Percentiles rank a stretch among this genome's conserved stretches.
Conservation (phyloP, 1,140 invertebrate species). For the Samia ricini region DNA sequence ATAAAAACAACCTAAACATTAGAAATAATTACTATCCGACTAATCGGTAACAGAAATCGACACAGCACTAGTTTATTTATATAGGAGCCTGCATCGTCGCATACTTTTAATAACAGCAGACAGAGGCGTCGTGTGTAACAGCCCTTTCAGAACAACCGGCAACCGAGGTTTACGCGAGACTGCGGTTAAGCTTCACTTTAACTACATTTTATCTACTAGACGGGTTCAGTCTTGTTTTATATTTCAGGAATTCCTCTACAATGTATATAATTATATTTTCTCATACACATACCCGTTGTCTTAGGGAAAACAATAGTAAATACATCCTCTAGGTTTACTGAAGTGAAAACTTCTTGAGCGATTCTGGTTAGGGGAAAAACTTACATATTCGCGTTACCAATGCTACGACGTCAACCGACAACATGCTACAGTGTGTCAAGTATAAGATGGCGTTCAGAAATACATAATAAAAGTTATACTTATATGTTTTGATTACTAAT, state of each 20-base stretch:
- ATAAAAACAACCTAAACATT: no score
- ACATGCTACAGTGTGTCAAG: no score
- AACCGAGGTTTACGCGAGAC: background rate
- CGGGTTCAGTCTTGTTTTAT: background rate
- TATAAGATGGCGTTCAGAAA: no score
- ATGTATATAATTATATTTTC: background rate
- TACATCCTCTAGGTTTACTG: no score
- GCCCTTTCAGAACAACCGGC: constrained; percentile 8
- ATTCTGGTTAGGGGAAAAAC: no score
- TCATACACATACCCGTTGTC: no score
- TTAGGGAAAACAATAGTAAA: no score
- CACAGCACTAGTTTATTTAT: constrained; percentile 56
- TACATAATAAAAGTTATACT: no score
- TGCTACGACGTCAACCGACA: no score
- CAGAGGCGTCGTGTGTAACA: constrained; percentile 13
- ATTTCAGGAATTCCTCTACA: background rate
- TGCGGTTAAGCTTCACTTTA: constrained; percentile 2
- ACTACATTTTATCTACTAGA: background rate
- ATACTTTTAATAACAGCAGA: constrained; percentile 36
- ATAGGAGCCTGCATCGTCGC: constrained; percentile 27
- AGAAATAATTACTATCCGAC: background rate
- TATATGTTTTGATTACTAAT: no score
- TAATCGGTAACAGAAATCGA: background rate
- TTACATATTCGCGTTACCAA: no score
- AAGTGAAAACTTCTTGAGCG: no score